Conservation (phyloP, 1,140 invertebrate species). For the Gonatopus flavifemur region DNA sequence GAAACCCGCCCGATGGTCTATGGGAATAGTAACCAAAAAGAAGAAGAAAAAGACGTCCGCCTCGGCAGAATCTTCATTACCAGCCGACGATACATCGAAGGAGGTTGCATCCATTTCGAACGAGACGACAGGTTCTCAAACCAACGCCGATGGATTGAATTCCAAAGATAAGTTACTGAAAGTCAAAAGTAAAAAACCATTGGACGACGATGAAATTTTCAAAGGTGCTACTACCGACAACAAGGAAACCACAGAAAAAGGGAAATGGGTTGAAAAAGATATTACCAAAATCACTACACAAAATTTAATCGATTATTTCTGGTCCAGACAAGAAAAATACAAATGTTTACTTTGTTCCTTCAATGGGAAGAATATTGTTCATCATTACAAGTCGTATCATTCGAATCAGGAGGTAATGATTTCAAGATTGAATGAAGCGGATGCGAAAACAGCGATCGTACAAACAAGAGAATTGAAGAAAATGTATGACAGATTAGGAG, state of each 20-base stretch:
- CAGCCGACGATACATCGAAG: background rate
- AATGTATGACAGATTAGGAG: slow-evolving; percentile 26
- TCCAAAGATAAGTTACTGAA: background rate
- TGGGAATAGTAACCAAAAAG: slow-evolving; percentile 45
- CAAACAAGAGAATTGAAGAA: slow-evolving; percentile 37
- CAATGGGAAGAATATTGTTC: slow-evolving; percentile 64
- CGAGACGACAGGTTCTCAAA: background rate
- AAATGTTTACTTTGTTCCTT: slow-evolving; percentile 64
- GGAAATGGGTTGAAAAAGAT: slow-evolving; percentile 12
- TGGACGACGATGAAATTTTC: background rate
- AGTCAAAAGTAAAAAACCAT: background rate
- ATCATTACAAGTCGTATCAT: slow-evolving; percentile 67
- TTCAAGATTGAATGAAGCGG: slow-evolving; percentile 59
- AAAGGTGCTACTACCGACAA: background rate
- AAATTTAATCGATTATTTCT: slow-evolving; percentile 40
- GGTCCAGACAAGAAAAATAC: slow-evolving; percentile 44
- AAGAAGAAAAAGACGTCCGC: slow-evolving; percentile 34
- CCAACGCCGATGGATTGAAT: background rate
- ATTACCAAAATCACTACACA: background rate
- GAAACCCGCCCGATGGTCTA: slow-evolving; percentile 43
- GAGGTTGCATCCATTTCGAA: background rate
- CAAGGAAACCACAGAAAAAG: background rate
- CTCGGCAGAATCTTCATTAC: background rate
- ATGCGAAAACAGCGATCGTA: slow-evolving; percentile 56
- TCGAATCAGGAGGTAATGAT: slow-evolving; percentile 66